These are phyloP conservation scores for Eulemur albifrons DNA, from an alignment of 2,797 vertebrate genomes.

Conservation along the genomic window DNA sequence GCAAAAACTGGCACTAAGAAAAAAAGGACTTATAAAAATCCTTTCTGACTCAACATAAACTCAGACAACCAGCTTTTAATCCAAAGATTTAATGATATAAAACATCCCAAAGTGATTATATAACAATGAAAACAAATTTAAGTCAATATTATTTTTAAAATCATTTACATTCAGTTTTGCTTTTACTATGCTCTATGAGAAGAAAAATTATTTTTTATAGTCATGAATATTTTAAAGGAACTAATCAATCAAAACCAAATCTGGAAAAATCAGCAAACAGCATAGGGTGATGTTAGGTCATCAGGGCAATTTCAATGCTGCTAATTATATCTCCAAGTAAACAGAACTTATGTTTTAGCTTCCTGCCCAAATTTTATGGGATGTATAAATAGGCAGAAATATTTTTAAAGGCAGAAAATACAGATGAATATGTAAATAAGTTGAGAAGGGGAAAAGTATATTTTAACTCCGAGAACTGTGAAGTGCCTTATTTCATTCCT, in stretches of 20 bases:
- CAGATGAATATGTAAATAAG: not conserved
- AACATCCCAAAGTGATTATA: constrained; percentile 17
- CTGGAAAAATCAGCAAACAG: constrained; percentile 32
- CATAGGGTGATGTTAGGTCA: constrained; percentile 54
- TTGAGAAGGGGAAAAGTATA: not conserved
- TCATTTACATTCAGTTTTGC: not conserved
- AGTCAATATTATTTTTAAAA: not conserved
- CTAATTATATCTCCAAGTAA: constrained; percentile 50
- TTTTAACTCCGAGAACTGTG: not conserved
- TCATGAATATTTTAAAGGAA: constrained; percentile 56
- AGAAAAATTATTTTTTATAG: constrained; percentile 20
- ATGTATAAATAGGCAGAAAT: constrained; percentile 32
- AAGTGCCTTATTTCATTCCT: not conserved
- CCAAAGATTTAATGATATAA: not conserved
- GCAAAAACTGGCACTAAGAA: constrained; percentile 21
- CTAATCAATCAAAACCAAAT: constrained; percentile 46
- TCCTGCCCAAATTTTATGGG: constrained; percentile 28
- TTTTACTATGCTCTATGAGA: not conserved
- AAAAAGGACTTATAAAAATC: not conserved
- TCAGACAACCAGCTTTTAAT: not conserved
- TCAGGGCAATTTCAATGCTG: constrained; percentile 52
- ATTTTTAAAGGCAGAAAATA: constrained; percentile 32
- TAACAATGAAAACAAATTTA: constrained; percentile 36
- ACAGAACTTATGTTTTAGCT: not conserved
- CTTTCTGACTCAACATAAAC: not conserved